Evolutionary conservation across 2,797 vertebrate genomes (phyloP).

Genomic region (Acestrorhynchus altus): DNA sequence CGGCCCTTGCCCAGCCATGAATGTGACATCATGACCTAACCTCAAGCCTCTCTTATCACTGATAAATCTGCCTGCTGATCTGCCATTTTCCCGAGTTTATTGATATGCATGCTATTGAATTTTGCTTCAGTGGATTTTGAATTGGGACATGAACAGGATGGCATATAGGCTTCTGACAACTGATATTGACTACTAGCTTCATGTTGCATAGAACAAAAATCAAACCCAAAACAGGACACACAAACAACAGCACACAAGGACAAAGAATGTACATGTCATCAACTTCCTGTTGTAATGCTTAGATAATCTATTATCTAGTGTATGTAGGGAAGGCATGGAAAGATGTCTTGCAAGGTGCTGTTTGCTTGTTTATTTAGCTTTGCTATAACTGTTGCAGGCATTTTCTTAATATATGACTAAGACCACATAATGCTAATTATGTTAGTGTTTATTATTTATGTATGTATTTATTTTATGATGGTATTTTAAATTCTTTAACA

Average conservation of each 20-base stretch:
- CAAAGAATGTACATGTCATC: not conserved
- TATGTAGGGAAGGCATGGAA: not conserved
- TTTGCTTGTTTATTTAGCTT: no score
- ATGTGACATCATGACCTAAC: constrained; percentile 34
- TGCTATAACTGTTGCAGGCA: no score
- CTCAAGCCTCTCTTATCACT: not conserved
- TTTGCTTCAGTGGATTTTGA: constrained; percentile 7
- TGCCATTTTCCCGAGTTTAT: not conserved
- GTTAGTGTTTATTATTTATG: no score
- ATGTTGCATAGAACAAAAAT: constrained; percentile 48
- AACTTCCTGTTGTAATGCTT: not conserved
- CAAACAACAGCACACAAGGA: not conserved
- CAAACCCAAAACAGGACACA: not conserved
- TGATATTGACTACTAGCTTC: constrained; percentile 36
- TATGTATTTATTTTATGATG: no score
- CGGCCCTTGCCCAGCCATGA: constrained; percentile 30
- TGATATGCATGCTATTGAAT: constrained; percentile 12
- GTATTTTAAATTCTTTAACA: no score
- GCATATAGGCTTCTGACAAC: not conserved
- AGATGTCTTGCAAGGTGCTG: no score
- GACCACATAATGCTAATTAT: no score
- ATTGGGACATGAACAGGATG: not conserved
- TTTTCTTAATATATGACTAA: no score
- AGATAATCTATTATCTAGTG: not conserved
- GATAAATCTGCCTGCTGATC: constrained; percentile 11